Percentiles rank a stretch among this genome's conserved stretches.
These are phyloP conservation scores for Idaea biselata DNA, from an alignment of 2,888 invertebrate species.

Conservation along the genomic window DNA sequence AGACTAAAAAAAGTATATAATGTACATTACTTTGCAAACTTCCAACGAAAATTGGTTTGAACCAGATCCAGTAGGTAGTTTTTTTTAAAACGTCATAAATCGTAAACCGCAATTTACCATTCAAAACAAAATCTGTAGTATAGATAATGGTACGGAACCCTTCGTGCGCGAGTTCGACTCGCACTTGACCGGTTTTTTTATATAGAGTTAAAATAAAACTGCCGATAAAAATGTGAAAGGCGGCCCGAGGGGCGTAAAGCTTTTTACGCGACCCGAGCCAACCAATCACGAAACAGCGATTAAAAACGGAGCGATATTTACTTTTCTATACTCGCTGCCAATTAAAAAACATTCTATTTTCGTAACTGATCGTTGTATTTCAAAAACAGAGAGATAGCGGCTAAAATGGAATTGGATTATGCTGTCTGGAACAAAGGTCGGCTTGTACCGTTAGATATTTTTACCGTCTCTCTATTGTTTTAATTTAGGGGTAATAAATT, in stretches of 20 bases:
- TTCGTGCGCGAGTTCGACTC: too few species aligned
- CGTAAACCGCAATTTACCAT: too few species aligned
- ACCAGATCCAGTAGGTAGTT: too few species aligned
- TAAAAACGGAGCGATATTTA: constrained; percentile 60
- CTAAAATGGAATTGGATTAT: background rate
- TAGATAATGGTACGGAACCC: too few species aligned
- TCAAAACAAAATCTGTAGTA: too few species aligned
- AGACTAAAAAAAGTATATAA: too few species aligned
- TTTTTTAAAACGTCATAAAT: too few species aligned
- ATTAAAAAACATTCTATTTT: constrained; percentile 39
- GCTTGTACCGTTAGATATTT: constrained; percentile 16
- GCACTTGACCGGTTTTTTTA: too few species aligned
- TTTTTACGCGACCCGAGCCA: constrained; percentile 53
- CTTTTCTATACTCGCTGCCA: constrained; percentile 41
- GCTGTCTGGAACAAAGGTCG: background rate
- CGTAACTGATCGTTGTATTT: constrained; percentile 11
- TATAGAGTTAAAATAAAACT: constrained; percentile 37
- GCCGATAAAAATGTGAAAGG: constrained; percentile 44
- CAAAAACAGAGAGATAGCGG: constrained; percentile 4
- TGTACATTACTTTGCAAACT: too few species aligned
- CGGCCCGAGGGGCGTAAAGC: constrained; percentile 59
- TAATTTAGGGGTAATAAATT: constrained; percentile 21
- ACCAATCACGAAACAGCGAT: constrained; percentile 57
- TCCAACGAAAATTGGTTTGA: too few species aligned
- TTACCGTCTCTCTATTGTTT: constrained; percentile 16